Evolutionary conservation across 2,113 vertebrate species (phyloP), one percentile per base, ranked within the genome.

Genomic region (Uropsilus gracilis): DNA sequence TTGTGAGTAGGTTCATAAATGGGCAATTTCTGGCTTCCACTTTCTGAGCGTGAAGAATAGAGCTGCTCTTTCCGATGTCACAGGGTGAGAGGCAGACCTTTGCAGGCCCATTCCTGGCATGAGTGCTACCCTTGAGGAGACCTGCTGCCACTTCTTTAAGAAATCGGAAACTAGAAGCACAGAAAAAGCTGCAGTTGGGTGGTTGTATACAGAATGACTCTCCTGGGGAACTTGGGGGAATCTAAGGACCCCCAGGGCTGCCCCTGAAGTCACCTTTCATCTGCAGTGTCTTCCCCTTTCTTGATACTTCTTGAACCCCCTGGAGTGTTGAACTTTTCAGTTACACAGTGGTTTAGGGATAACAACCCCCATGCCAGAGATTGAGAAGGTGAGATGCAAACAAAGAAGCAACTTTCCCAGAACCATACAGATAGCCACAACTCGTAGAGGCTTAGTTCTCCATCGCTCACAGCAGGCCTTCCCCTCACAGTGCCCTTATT

Each of bases 381-480:
- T 3, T 57, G 55, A 24, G 8, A 64, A 68, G 16, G 44, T 28
- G 14, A 37, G 6, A 48, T 73, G 0, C 17, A 84, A 3, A 71
- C 13, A 83, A 71, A 55, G 42, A 64, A 28, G 48, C 44, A 59
- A 28, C 13, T 59, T 53, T 72, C 22, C 37, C 20, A 9, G 3
- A 39, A 86, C 8, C 32, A 24, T 28, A 7, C 0, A 3, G 8
- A 5, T 26, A n/a, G 50, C 0, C 2, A 44, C 3, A 7, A 13
- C 6, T 64, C n/a, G 28, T 4, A n/a, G 48, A 75, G 10, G 83
- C 37, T 66, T 30, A 0, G 12, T 28, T 59, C 12, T 69, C 46
- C 42, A 4, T 59, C 39, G 53, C 44, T 13, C n/a, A 59, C 18
- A 76, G 48, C 32, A 0, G 14, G 4, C 14, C 61, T 72, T 55